phyloP scores from a whole-genome alignment of 1,140 invertebrate genomes.

The Phthorimaea operculella region DNA sequence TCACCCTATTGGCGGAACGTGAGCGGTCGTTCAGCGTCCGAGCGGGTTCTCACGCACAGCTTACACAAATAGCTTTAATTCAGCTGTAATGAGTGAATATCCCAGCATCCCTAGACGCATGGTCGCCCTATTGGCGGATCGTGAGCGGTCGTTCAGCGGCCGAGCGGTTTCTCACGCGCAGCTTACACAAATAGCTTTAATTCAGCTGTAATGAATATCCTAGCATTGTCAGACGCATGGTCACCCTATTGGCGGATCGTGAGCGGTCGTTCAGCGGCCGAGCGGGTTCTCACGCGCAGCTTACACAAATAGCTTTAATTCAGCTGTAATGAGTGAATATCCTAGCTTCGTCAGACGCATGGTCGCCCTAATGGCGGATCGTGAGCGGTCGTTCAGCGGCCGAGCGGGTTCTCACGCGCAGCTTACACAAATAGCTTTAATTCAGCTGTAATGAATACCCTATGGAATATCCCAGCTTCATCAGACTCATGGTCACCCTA shows the following conservation, averaged over 20 bases:
- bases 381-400: conserved; percentile 29
- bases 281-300: conserved; percentile 47
- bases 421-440: conserved; percentile 47
- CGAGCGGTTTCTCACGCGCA: conserved; percentile 47
- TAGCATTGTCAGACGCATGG: too few species aligned
- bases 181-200: conserved; percentile 47
- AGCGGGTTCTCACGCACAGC: conserved; percentile 47
- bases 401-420: conserved; percentile 47
- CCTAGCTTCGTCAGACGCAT: too few species aligned
- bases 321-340: conserved; percentile 29
- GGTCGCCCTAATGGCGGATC: conserved; percentile 27
- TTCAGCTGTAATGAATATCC: conserved; percentile 53
- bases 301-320: conserved; percentile 51
- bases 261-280: conserved; percentile 26
- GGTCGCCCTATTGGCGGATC: conserved; percentile 27
- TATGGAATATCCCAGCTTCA: too few species aligned
- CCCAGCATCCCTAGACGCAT: too few species aligned
- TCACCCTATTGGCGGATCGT: conserved; percentile 31
- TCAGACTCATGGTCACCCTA: too few species aligned
- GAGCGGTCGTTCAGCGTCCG: conserved; percentile 26
- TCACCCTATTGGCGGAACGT: conserved; percentile 32
- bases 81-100: conserved; percentile 49
- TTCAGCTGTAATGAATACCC: conserved; percentile 64
- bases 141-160: conserved; percentile 29
- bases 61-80: conserved; percentile 52